Percentiles rank a stretch among this genome's conserved stretches.
Evolutionary conservation across 2,888 invertebrate genomes (phyloP).

Genomic region (Falcaria lacertinaria): DNA sequence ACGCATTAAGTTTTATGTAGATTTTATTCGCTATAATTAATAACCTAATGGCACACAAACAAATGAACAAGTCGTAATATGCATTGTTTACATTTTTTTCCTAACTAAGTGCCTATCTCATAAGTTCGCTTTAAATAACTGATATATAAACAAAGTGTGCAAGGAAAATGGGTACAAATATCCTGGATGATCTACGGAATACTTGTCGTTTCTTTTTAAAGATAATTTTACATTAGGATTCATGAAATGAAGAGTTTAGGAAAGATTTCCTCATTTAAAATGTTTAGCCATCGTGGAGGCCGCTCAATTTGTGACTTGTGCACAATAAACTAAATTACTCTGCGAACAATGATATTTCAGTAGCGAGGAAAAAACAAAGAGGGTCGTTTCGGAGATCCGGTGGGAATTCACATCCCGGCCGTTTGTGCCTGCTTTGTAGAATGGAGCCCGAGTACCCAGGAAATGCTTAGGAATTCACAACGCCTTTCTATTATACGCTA

Average conservation of each 20-base stretch:
- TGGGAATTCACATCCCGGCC: conserved; percentile 59
- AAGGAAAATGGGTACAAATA: too few species aligned
- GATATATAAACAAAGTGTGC: too few species aligned
- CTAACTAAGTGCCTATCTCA: too few species aligned
- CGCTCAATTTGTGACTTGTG: conserved; percentile 51
- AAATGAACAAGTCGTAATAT: too few species aligned
- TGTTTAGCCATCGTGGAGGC: conserved; percentile 35
- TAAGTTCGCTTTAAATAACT: too few species aligned
- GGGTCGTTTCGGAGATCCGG: conserved; percentile 61
- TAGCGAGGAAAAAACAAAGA: conserved; percentile 64
- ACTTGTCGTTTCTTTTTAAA: neutral
- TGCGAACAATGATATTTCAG: conserved; percentile 68
- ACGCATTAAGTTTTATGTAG: too few species aligned
- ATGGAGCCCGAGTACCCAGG: conserved; percentile 47
- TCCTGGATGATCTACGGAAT: neutral
- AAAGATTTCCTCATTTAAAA: conserved; percentile 45
- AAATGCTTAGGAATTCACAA: conserved; percentile 52
- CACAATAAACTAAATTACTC: conserved; percentile 69
- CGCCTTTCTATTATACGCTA: conserved; percentile 39
- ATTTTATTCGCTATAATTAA: too few species aligned
- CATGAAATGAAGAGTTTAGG: conserved; percentile 35
- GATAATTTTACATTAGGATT: neutral
- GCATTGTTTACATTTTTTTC: too few species aligned
- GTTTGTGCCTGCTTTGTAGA: conserved; percentile 38
- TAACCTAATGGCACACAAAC: too few species aligned